Conservation (phyloP, 1,140 invertebrate genomes). For the Drosophila parvula region DNA sequence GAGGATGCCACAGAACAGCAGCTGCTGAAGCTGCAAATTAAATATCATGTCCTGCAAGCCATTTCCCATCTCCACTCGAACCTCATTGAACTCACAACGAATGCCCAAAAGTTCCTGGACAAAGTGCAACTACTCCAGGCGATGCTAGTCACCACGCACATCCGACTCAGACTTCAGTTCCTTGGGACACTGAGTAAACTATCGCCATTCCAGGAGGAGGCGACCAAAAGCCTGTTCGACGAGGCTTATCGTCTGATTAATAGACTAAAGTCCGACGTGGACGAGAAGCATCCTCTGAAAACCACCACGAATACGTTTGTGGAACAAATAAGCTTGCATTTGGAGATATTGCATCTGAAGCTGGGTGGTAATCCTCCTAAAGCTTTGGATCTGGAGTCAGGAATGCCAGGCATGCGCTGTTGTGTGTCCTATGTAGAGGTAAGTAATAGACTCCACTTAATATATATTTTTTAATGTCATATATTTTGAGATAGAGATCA, state of each 20-base stretch:
- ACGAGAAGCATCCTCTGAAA: constrained; percentile 1
- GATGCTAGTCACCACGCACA: constrained; percentile 57
- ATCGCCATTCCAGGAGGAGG: constrained; percentile 45
- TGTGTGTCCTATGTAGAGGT: constrained; percentile 55
- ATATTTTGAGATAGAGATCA: not conserved
- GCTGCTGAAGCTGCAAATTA: constrained; percentile 50
- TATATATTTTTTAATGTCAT: not conserved
- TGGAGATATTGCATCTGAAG: constrained; percentile 20
- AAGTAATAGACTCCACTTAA: not conserved
- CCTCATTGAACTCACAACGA: constrained; percentile 1
- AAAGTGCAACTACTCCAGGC: constrained; percentile 47
- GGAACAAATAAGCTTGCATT: constrained; percentile 22
- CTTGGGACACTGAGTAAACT: constrained; percentile 13
- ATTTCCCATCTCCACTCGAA: constrained; percentile 21
- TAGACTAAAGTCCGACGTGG: constrained; percentile 9
- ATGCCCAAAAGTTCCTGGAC: constrained; percentile 4
- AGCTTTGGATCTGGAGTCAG: not conserved
- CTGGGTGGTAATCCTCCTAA: constrained; percentile 3
- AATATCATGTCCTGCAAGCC: constrained; percentile 48
- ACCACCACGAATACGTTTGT: constrained; percentile 11
- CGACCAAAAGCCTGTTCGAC: constrained; percentile 17
- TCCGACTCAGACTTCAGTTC: constrained; percentile 61
- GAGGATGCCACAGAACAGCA: constrained; percentile 34
- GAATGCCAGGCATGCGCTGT: constrained; percentile 15
- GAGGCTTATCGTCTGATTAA: constrained; percentile 18